Base-by-base conservation (phyloP, 2,797 vertebrate genomes). In the Pipistrellus pipistrellus region DNA sequence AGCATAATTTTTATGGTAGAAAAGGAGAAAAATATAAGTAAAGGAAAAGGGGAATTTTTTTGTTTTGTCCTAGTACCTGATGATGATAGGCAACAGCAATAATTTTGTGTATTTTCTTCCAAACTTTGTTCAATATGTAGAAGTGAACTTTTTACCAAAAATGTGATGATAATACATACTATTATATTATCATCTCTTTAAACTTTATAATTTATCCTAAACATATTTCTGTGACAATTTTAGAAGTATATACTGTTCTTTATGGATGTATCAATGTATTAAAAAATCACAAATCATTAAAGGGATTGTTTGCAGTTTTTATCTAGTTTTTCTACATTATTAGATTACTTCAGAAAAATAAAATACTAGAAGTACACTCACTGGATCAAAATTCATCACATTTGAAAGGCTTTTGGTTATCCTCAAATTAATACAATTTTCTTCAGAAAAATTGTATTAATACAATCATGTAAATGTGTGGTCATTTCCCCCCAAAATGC, bases 161-260 rank as follows among this genome's bases (percentile, higher is more conserved):
- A 62, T 21, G 17, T 25, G 14, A 59, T 94, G 27, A 71, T 71
- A 78, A 8, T 82, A 53, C 8, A 64, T 41, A 44, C 9, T 41
- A 69, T 87, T 53, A 82, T 88, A 84, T 32, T 75, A 72, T 17
- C 9, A n/a, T 57, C 38, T 78, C 84, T 92, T 92, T 66, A 57
- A 87, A 90, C 38, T 87, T 48, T 23, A 77, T 27, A 72, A 6
- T 66, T n/a, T 76, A 48, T 57, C 48, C 46, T 68, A 46, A 92
- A 92, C n/a, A 80, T 94, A n/a, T 92, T 90, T 35, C 41, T 73
- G 1, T 83, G 41, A 81, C 62, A 94, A n/a, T 53, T 87, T 88
- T 73, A 41, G 8, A 68, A 76, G 8, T 80, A 44, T 1, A 69
- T 75, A 68, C 18, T 57, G 6, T 81, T 77, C n/a, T 17, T 1